These are phyloP conservation scores for Saguinus midas DNA, from an alignment of 2,113 vertebrate genomes.

Conservation along the genomic window DNA sequence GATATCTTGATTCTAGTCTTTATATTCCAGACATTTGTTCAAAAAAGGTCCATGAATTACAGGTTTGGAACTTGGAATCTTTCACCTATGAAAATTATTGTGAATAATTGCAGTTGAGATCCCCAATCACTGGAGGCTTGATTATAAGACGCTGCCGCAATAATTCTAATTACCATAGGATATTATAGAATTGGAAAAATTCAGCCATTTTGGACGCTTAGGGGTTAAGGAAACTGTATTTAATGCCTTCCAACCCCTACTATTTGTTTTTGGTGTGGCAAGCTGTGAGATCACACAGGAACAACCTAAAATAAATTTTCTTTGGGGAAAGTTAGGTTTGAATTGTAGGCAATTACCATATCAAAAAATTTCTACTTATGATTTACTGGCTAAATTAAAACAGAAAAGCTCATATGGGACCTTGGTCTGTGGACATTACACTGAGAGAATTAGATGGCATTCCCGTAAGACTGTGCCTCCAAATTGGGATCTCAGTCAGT, in stretches of 20 bases:
- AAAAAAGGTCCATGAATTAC: not conserved
- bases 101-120: not conserved
- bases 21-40: not conserved
- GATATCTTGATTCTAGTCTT: slow-evolving; percentile 7
- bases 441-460: not conserved
- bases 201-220: not conserved
- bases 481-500: slow-evolving; percentile 5
- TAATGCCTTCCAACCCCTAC: not conserved
- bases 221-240: not conserved
- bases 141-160: not conserved
- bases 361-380: not conserved
- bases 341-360: not conserved
- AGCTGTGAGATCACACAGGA: not conserved
- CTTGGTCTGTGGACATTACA: not conserved
- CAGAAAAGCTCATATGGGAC: not conserved
- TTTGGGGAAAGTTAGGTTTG: not conserved
- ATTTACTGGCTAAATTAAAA: not conserved
- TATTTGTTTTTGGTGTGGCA: not conserved
- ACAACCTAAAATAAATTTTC: not conserved
- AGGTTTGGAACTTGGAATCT: not conserved
- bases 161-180: not conserved
- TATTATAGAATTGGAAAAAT: not conserved
- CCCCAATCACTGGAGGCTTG: not conserved
- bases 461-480: not conserved
- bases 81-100: not conserved